phyloP scores from a whole-genome alignment of 2,797 vertebrate species.

The Ispidina picta region DNA sequence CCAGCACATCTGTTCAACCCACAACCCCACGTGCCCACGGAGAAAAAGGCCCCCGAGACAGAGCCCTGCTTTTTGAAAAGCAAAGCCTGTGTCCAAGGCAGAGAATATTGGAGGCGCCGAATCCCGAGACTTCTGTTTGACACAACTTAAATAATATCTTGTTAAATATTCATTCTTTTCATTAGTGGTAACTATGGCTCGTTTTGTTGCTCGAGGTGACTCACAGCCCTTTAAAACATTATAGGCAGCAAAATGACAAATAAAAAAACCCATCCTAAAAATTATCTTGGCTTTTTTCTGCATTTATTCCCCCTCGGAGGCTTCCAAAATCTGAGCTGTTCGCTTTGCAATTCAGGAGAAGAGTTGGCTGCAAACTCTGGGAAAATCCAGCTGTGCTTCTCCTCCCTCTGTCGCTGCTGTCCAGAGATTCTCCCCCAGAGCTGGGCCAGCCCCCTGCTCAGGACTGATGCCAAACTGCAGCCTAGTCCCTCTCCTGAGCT shows the following conservation, averaged over 20 bases:
- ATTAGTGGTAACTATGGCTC: not conserved
- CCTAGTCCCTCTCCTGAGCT: not conserved
- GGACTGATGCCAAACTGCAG: not conserved
- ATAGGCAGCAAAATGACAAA: not conserved
- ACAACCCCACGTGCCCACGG: fast-evolving
- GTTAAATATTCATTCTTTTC: conserved; percentile 9
- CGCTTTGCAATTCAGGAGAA: conserved; percentile 47
- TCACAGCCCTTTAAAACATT: conserved; percentile 8
- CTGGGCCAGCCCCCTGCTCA: not conserved
- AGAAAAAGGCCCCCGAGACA: not conserved
- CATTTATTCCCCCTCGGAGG: conserved; percentile 35
- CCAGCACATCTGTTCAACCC: not conserved
- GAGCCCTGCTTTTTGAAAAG: not conserved
- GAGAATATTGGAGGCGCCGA: not conserved
- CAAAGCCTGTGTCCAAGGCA: not conserved
- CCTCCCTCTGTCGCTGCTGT: fast-evolving
- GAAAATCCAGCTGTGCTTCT: conserved; percentile 28
- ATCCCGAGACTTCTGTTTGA: not conserved
- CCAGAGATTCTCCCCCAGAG: not conserved
- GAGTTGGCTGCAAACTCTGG: conserved; percentile 16
- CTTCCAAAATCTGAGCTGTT: conserved; percentile 45
- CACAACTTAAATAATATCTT: not conserved
- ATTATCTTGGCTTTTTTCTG: not conserved
- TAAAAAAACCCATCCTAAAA: no score
- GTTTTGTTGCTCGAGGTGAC: not conserved